Evolutionary conservation across 2,888 invertebrate genomes (phyloP).

Genomic region (Erpobdella octoculata): DNA sequence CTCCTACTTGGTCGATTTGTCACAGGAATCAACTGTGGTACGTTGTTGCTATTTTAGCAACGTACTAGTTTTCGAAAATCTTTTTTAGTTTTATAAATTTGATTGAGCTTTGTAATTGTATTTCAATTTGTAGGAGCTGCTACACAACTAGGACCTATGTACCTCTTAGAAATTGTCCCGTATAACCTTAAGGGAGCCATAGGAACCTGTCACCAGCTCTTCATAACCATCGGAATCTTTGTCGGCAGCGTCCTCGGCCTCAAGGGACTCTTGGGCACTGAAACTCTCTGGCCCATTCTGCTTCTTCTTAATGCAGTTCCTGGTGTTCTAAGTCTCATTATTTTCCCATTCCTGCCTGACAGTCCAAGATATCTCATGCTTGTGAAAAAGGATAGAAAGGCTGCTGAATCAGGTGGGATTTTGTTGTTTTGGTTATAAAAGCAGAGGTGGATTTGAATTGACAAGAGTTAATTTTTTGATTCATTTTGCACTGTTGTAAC

Average conservation of each 20-base stretch:
- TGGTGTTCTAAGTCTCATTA: slow-evolving; percentile 77
- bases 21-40: slow-evolving; percentile 71
- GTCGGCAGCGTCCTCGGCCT: slow-evolving; percentile 82
- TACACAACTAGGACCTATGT: slow-evolving; percentile 80
- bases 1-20: slow-evolving; percentile 69
- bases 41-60: slow-evolving; percentile 32
- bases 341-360: slow-evolving; percentile 86
- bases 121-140: slow-evolving; percentile 63
- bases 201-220: slow-evolving; percentile 86
- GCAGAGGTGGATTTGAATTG: neutral
- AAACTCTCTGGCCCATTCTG: slow-evolving; percentile 85
- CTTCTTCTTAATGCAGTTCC: slow-evolving; percentile 84
- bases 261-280: slow-evolving; percentile 51
- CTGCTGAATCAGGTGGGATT: slow-evolving; percentile 70
- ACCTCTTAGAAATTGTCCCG: slow-evolving; percentile 80
- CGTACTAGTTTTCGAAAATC: neutral
- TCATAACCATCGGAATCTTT: slow-evolving; percentile 88
- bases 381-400: slow-evolving; percentile 86
- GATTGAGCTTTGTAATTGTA: too few species aligned
- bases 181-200: slow-evolving; percentile 68
- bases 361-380: slow-evolving; percentile 91
- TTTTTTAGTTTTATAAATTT: neutral
- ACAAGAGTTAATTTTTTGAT: too few species aligned
- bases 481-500: neutral
- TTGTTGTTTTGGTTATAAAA: neutral